Evolutionary conservation across 2,113 vertebrate species (phyloP).

Genomic region (Podiceps cristatus): DNA sequence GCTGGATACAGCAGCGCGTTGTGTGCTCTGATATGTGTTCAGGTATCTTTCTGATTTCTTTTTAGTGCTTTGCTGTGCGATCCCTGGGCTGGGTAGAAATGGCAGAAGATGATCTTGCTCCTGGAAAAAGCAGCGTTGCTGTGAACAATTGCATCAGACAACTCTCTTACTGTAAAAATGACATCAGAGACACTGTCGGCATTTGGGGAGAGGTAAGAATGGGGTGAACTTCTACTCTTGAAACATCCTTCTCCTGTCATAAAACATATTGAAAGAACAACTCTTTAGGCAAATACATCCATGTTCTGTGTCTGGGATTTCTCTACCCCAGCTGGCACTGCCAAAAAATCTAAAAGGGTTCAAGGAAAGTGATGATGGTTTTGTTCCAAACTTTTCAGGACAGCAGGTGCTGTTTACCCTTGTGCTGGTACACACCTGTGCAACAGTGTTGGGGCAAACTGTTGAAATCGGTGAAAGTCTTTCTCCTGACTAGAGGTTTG

Average conservation of each 20-base stretch:
- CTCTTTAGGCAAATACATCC: not conserved
- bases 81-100: conserved; percentile 98
- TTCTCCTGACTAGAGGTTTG: not conserved
- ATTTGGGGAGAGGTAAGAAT: conserved; percentile 94
- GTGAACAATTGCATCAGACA: conserved; percentile 97
- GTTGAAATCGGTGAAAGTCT: not conserved
- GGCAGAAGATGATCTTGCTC: conserved; percentile 90
- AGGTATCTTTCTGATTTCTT: not conserved
- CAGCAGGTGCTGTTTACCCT: not conserved
- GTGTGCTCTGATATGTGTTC: not conserved
- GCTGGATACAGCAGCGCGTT: not conserved
- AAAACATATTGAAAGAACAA: not conserved
- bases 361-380: not conserved
- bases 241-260: not conserved
- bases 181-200: conserved; percentile 93
- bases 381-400: not conserved
- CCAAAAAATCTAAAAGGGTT: not conserved
- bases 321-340: not conserved
- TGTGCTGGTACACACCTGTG: not conserved
- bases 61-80: conserved; percentile 91
- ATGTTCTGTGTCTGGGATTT: not conserved
- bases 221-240: not conserved
- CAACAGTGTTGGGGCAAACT: not conserved
- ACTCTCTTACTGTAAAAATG: conserved; percentile 97
- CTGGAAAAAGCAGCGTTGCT: conserved; percentile 90